Percentiles rank a stretch among this genome's conserved stretches.
These are phyloP conservation scores for Arizona elegans DNA, from an alignment of 2,113 vertebrate species.

Conservation along the genomic window DNA sequence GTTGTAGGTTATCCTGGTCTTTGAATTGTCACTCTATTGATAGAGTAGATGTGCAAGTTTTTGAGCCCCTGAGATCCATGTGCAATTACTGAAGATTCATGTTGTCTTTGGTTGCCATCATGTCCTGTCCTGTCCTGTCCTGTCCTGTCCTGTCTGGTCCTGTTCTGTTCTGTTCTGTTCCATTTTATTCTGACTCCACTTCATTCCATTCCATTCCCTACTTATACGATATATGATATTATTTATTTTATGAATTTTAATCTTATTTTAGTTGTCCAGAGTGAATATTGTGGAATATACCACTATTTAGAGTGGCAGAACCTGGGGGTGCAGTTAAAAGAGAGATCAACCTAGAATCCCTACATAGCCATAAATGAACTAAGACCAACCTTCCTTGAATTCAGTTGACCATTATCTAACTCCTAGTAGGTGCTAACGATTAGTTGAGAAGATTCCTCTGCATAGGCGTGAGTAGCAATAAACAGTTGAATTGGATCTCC, in stretches of 20 bases:
- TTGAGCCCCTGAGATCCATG: neutral
- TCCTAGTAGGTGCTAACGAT: neutral
- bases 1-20: neutral
- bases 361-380: neutral
- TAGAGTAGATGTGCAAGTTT: neutral
- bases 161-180: neutral
- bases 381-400: neutral
- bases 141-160: rapidly evolving
- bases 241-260: neutral
- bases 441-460: neutral
- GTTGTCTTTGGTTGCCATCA: neutral
- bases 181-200: rapidly evolving
- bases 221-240: neutral
- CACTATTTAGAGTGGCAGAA: neutral
- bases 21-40: neutral
- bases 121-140: neutral
- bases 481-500: neutral
- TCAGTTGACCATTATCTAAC: neutral
- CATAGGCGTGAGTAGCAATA: neutral
- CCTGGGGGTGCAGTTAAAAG: neutral
- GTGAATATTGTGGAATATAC: neutral
- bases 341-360: neutral
- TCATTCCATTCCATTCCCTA: neutral
- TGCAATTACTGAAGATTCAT: neutral
- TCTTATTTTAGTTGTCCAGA: neutral